Base-by-base conservation (phyloP, 2,797 vertebrate species). In the Tadarida brasiliensis region DNA sequence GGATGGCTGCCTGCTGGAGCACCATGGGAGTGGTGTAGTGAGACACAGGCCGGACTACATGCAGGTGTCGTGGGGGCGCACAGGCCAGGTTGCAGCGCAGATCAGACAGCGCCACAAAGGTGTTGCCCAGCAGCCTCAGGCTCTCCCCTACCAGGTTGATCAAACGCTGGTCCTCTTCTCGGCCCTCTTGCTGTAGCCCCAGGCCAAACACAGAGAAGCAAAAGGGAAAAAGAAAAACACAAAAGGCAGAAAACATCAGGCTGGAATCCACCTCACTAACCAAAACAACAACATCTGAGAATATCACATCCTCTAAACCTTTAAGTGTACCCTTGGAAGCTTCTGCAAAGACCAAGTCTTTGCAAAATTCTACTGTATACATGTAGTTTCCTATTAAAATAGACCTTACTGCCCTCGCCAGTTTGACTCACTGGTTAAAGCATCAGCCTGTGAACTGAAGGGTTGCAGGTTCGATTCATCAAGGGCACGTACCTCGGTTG, bases 21-120 rank as follows among this genome's bases (percentile, higher is more conserved):
- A 99, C 98, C 98, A 98, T 98, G 2, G 99, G 99, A 35, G 98
- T 98, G 11, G 99, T 98, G 93, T 99, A 99, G 98, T 99, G 99
- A 26, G 99, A 99, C 98, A 99, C 99, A 0, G 99, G 99, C 39
- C 99, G 99, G 33, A 99, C 98, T 92, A 99, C 99, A 1, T 99
- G 99, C 12, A 99, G 98, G 96, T 99, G 99, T 8, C 99, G 99
- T 7, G 99, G 99, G 49, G 99, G 98, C 0, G 98, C 98, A 83
- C 98, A 98, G 89, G 99, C 98, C 74, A 99, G 98, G 96, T 99
- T 99, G 94, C 99, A 98, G 57, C 99, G 99, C 96, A 99, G 98
- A 97, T 99, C 99, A 12, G 99, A 99, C 90, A 99, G 98, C 1
- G 99, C 99, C 81, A 99, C 99, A 7, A 99, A 99, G 57, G 99